Evolutionary conservation across 2,888 invertebrate genomes (phyloP), one percentile per base, ranked within the genome.

Genomic region (Scaptomyza reducta): DNA sequence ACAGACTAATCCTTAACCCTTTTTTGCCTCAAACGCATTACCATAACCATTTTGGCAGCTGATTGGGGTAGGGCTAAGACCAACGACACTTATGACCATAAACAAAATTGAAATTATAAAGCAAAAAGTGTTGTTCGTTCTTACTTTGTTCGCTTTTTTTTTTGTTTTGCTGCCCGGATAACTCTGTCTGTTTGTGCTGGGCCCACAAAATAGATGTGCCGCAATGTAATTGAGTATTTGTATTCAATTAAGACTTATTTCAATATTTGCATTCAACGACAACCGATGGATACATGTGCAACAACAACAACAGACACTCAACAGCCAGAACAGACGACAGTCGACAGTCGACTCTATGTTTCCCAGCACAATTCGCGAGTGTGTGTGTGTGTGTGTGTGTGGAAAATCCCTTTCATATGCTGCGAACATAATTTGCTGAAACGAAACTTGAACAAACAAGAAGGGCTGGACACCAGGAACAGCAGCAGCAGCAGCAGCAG

Each of bases 211-310:
- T 77, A 84, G 88, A 83, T 83, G 84, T 84, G 81, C 88, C 88
- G 82, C 82, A 83, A 77, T 86, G 90, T 88, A 89, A 90, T 89
- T 87, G 89, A 89, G 90, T 88, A 87, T 87, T 90, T 90, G 89
- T 88, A 90, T 90, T 90, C 90, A 90, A 90, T 90, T 90, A 90
- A 90, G 89, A 89, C 84, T 84, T 85, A 89, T 88, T 85, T 81
- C 89, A 90, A 90, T 90, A 90, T 90, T 90, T 90, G 81, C 89
- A 83, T 89, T 78, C 83, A 84, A 84, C 71, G 57, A 33, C 49
- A 49, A 46, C 44, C 25, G 14, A 38, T 38, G 38, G 38, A 38
- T 38, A 38, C 38, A 38, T 38, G 38, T 38, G 38, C 38, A 38
- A 38, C 38, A 38, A 25, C 22, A 44, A 25, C 45, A 25, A 6